Percentiles rank a stretch among this genome's conserved stretches.
Conservation (phyloP, 2,888 invertebrate species). For the Lithosia quadra region DNA sequence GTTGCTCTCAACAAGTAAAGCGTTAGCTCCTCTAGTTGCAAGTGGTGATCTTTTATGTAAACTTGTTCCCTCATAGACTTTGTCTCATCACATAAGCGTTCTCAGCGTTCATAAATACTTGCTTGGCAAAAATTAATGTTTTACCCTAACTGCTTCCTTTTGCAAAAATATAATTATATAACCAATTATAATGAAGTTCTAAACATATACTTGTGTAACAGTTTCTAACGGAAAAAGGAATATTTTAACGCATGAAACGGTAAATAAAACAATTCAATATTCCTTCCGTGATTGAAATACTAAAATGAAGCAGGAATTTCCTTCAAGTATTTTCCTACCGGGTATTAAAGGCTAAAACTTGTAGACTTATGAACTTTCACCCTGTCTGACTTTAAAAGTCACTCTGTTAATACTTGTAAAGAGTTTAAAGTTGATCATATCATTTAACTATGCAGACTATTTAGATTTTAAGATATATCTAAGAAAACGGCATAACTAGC, state of each 20-base stretch:
- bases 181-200: not conserved
- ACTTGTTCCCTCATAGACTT: not conserved
- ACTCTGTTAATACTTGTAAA: not conserved
- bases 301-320: not conserved
- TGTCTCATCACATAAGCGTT: not conserved
- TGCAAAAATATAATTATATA: too few species aligned
- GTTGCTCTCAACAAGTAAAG: not conserved
- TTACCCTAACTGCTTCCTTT: not conserved
- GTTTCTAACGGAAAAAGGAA: not conserved
- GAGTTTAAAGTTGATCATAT: conserved; percentile 33
- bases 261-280: not conserved
- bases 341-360: conserved; percentile 5
- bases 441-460: conserved; percentile 22
- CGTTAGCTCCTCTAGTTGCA: not conserved
- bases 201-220: not conserved
- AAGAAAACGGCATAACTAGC: conserved; percentile 6
- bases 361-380: conserved; percentile 13
- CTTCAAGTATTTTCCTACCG: not conserved
- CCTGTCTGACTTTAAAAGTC: not conserved
- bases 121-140: not conserved
- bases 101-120: not conserved
- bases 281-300: not conserved
- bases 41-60: not conserved
- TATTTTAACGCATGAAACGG: not conserved
- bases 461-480: conserved; percentile 31